Conservation (phyloP, 2,888 invertebrate genomes). For the Papilio protenor region DNA sequence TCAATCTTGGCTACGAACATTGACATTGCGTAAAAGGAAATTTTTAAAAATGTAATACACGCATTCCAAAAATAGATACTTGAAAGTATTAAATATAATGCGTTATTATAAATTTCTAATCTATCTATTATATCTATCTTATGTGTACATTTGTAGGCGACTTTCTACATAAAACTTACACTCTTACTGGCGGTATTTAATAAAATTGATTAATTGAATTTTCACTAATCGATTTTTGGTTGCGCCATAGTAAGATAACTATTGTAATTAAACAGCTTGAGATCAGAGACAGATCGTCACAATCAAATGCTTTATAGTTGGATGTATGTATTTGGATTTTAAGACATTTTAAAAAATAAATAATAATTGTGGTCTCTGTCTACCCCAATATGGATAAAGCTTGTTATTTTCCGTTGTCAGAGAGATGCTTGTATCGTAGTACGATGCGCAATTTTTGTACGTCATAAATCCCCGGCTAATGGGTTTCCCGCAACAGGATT, state of each 20-base stretch:
- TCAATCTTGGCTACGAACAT: neutral
- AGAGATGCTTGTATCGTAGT: conserved; percentile 27
- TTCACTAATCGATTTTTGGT: neutral
- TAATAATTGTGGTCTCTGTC: neutral
- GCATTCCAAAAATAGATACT: too few relatives aligned
- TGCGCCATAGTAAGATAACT: too few relatives aligned
- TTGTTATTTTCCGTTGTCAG: conserved; percentile 11
- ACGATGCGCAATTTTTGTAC: conserved; percentile 38
- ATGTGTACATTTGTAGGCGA: too few relatives aligned
- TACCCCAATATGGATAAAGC: neutral
- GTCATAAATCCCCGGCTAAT: conserved; percentile 42
- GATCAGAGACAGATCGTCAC: too few relatives aligned
- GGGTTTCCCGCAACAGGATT: conserved; percentile 44
- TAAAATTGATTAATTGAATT: neutral
- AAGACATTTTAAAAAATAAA: too few relatives aligned
- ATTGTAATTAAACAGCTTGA: too few relatives aligned
- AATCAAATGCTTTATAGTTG: neutral
- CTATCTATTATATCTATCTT: too few relatives aligned
- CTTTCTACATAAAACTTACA: too few relatives aligned
- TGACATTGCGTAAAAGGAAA: neutral
- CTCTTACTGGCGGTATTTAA: neutral
- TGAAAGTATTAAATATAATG: too few relatives aligned
- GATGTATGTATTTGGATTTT: neutral
- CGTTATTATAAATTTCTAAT: too few relatives aligned
- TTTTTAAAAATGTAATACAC: neutral